Conservation (phyloP, 2,888 invertebrate genomes). For the Azorinus chamasolen region DNA sequence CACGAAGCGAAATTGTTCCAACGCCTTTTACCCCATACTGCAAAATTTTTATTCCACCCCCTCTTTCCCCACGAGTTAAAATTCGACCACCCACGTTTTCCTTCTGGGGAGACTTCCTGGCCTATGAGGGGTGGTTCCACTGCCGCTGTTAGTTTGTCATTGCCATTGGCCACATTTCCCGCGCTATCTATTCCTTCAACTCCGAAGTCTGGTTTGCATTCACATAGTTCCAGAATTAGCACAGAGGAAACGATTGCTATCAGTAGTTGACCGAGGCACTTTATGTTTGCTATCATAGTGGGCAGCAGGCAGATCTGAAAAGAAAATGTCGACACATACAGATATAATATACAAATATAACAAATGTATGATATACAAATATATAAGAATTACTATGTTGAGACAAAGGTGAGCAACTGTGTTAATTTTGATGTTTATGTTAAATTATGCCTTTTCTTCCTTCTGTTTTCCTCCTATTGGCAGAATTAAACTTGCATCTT, state of each 20-base stretch:
- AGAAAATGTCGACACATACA: too few species aligned
- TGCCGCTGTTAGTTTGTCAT: not conserved
- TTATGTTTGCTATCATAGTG: constrained; percentile 39
- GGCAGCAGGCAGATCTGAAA: not conserved
- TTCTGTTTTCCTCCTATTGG: too few species aligned
- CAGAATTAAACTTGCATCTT: too few species aligned
- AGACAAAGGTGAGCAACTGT: too few species aligned
- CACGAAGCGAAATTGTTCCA: constrained; percentile 33
- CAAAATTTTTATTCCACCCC: constrained; percentile 10
- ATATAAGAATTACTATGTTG: too few species aligned
- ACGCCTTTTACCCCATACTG: constrained; percentile 17
- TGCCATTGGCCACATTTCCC: not conserved
- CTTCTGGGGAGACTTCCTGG: not conserved
- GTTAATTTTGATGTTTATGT: too few species aligned
- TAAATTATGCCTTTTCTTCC: too few species aligned
- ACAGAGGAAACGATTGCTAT: constrained; percentile 22
- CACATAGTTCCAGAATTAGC: constrained; percentile 21
- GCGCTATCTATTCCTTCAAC: constrained; percentile 11
- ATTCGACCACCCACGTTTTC: constrained; percentile 25
- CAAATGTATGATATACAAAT: too few species aligned
- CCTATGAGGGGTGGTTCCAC: not conserved
- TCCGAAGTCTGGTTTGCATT: constrained; percentile 35
- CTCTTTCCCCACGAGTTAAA: constrained; percentile 42
- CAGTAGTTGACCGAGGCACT: constrained; percentile 45
- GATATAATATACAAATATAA: too few species aligned